Base-by-base conservation (phyloP, 2,113 vertebrate species). In the Sinocyclocheilus rhinocerous region DNA sequence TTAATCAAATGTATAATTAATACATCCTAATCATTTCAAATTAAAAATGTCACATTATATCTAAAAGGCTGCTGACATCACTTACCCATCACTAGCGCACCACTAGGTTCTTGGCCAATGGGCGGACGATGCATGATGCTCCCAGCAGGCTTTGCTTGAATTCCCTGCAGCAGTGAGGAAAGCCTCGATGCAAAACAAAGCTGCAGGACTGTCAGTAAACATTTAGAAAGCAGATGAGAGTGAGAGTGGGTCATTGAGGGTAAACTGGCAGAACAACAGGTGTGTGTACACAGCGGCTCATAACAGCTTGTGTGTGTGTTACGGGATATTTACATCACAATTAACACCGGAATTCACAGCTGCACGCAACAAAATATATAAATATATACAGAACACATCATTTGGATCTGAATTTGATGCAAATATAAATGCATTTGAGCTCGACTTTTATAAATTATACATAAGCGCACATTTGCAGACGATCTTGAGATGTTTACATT, bases 191-290 rank as follows among this genome's bases (percentile, higher is more conserved):
- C 11, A 18, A 85, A 59, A 75, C 85, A 84, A 81, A 85, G 61
- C 78, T 77, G 73, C 36, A 82, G 73, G 83, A 26, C 87, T 85
- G 87, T 88, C 87, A 85, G 87, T 69, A 85, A 78, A 88, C 72
- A 78, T 61, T 59, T 85, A 81, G 57, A 65, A 83, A 85, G 84
- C 84, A 85, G 81, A 83, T 72, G 67, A 36, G 67, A 75, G 45
- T 63, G 72, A 65, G 77, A 72, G 81, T 24, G 70, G 84, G 70
- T 83, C 87, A 85, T 4, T 85, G 84, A 77, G 48, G 55, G 84
- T 29, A 88, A 85, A 88, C 76, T 69, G 76, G 65, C 10, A 76
- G 87, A 73, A 26, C 57, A 77, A 55, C 75, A 33, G 48, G 75
- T 77, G 75, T 77, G 75, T 82, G 69, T 65, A 33, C 70, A 67